Conservation (phyloP, 2,888 invertebrate species). For the Vandiemenella viatica region DNA sequence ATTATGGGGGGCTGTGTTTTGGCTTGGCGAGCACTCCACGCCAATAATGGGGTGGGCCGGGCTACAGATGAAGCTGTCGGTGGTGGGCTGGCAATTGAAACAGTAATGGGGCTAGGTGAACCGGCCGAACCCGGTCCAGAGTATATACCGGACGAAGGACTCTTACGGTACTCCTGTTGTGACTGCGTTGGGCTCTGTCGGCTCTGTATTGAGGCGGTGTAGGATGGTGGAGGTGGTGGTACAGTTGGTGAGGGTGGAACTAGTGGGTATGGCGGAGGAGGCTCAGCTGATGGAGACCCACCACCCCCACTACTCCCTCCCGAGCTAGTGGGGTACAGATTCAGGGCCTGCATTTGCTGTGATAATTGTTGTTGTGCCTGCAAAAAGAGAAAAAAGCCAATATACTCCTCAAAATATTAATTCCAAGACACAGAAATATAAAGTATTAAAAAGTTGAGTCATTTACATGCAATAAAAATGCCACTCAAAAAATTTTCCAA, state of each 20-base stretch:
- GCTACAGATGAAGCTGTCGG: constrained; percentile 43
- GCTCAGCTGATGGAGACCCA: constrained; percentile 37
- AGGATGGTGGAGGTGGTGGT: constrained; percentile 68
- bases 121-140: constrained; percentile 70
- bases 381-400: no score
- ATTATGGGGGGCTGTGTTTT: constrained; percentile 86
- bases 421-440: no score
- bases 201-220: constrained; percentile 72
- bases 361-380: constrained; percentile 70
- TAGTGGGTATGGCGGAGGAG: constrained; percentile 53
- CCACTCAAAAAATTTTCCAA: no score
- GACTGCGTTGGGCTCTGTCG: constrained; percentile 74
- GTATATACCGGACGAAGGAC: constrained; percentile 74
- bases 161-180: constrained; percentile 63
- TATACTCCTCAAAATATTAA: no score
- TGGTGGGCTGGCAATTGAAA: constrained; percentile 45
- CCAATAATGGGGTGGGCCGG: constrained; percentile 65
- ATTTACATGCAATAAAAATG: no score
- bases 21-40: constrained; percentile 74
- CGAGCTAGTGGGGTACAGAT: constrained; percentile 48
- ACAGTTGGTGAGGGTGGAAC: constrained; percentile 38
- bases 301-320: constrained; percentile 28
- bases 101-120: constrained; percentile 68
- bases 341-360: constrained; percentile 78
- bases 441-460: no score